Evolutionary conservation across 53 echinoderm and acorn worm species (phyloP), one percentile per base, ranked within the genome.

Genomic region (Patiria pectinifera): DNA sequence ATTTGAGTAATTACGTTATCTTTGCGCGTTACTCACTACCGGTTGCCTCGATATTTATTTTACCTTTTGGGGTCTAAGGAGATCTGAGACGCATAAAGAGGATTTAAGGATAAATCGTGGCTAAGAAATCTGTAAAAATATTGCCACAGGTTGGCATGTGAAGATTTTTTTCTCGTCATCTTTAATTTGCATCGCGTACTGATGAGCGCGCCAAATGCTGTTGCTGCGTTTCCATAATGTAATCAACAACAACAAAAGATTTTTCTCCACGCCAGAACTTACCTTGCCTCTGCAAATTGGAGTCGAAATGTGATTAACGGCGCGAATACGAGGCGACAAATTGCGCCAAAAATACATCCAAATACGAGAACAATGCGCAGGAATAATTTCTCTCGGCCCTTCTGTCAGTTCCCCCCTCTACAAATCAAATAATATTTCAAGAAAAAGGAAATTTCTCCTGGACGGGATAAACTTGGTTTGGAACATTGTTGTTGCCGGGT

Each of bases 1-100:
- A 88, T 88, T 88, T 88, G 58, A 78, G 88, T 88, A 88, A 88
- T 88, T 88, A 88, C 62, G 88, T 88, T 88, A 88, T 88, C 88
- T 62, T 78, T 88, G 88, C 76, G 88, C 78, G 61, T 59, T 60
- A 78, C 86, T 70, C 86, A 71, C 74, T 71, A 48, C 75, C 71
- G 74, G 22, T 43, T 19, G 85, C 45, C 63, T 45, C 21, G 63
- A 9, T 43, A 21, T 49, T n/a, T 59, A 45, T 76, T 58, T 78
- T 78, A 11, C 19, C 10, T 6, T 8, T 21, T 12, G 8, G 25
- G 78, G 23, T 58, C 77, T 53, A 46, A 60, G 35, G 8, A 78
- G 77, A 78, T 78, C 75, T 78, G 60, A 88, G 77, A 78, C 78
- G 59, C 78, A 76, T 88, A 45, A 88, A 88, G 88, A 78, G 78